Percentiles rank a stretch among this genome's conserved stretches.
Conservation (phyloP, 2,113 vertebrate genomes). For the Eudorcas thomsonii region DNA sequence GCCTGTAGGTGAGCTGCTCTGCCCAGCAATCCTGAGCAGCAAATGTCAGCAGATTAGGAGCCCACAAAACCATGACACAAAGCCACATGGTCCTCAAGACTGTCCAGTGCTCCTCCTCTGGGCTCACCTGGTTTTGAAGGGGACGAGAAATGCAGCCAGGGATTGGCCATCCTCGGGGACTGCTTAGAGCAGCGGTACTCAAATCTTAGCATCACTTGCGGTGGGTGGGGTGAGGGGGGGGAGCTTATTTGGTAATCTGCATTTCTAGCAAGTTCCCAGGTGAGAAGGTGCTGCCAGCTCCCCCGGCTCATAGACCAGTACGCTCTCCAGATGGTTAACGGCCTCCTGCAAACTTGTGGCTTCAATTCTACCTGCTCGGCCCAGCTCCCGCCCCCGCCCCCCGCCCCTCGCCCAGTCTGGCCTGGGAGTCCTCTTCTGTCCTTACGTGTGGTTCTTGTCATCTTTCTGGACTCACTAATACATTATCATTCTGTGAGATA, state of each 20-base stretch:
- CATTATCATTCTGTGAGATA: background rate
- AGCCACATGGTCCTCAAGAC: background rate
- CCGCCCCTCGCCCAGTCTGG: background rate
- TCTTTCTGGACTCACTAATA: too few relatives aligned
- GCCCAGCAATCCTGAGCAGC: background rate
- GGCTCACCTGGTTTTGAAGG: background rate
- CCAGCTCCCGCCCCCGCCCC: background rate
- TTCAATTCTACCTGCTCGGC: background rate
- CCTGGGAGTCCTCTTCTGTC: background rate
- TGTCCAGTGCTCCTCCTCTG: background rate
- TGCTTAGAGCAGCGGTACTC: background rate
- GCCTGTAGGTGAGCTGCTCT: background rate
- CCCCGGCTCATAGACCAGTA: background rate
- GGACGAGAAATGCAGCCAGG: background rate
- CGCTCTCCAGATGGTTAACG: rapidly evolving
- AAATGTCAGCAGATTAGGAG: background rate
- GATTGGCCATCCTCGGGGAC: background rate
- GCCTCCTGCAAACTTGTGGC: background rate
- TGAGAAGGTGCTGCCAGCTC: background rate
- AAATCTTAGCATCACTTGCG: too few relatives aligned
- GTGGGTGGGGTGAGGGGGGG: too few relatives aligned
- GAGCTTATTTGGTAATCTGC: background rate
- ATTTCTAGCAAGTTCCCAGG: background rate
- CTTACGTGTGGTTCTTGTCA: background rate
- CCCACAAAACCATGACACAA: rapidly evolving